Conservation (phyloP, 2,797 vertebrate genomes). For the Mastacembelus armatus region DNA sequence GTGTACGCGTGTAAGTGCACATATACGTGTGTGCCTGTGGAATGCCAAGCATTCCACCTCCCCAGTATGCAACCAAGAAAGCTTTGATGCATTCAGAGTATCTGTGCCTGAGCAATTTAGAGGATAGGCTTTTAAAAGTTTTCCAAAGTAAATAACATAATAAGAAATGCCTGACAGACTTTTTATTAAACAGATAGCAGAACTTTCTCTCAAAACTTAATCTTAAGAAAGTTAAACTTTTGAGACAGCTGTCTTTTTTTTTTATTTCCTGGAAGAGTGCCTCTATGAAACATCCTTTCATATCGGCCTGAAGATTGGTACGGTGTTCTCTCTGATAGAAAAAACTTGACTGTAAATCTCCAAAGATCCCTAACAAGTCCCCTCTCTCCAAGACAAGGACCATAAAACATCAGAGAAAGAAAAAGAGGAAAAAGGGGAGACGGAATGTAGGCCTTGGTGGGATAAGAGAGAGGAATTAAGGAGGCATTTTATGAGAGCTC, state of each 20-base stretch:
- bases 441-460: constrained; percentile 66
- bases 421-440: constrained; percentile 53
- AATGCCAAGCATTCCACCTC: constrained; percentile 62
- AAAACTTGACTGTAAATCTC: constrained; percentile 82
- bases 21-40: constrained; percentile 55
- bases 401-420: constrained; percentile 78
- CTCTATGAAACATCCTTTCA: constrained; percentile 76
- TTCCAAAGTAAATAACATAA: constrained; percentile 78
- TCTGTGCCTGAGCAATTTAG: constrained; percentile 79
- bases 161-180: constrained; percentile 70
- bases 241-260: constrained; percentile 66
- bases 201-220: constrained; percentile 69
- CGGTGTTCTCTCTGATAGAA: constrained; percentile 72
- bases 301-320: constrained; percentile 72
- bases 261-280: constrained; percentile 59
- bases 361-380: constrained; percentile 79
- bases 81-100: constrained; percentile 82
- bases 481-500: constrained; percentile 77
- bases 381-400: constrained; percentile 73
- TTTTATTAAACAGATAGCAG: constrained; percentile 71
- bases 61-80: constrained; percentile 59
- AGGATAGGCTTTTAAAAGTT: constrained; percentile 78
- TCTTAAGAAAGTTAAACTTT: constrained; percentile 69
- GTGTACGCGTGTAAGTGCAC: constrained; percentile 31
- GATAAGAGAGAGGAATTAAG: constrained; percentile 80